Percentiles rank a stretch among this genome's conserved stretches.
These are phyloP conservation scores for Ceratoteleas bidentatus DNA, from an alignment of 1,140 invertebrate genomes.

Conservation along the genomic window DNA sequence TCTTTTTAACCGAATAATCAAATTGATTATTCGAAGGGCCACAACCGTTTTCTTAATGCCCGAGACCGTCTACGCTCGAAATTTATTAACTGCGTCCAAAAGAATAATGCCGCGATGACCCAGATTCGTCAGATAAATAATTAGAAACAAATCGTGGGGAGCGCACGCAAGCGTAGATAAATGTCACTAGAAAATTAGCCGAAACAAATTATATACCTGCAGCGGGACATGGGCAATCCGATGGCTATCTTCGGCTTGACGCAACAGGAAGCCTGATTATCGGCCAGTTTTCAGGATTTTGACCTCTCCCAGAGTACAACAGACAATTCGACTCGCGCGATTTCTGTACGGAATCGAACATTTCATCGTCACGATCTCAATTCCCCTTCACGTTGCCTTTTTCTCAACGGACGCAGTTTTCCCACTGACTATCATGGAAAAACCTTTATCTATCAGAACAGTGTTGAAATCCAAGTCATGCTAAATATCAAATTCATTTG, in stretches of 20 bases:
- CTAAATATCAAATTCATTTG: too few relatives aligned
- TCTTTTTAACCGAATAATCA: conserved; percentile 16
- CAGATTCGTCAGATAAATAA: conserved; percentile 11
- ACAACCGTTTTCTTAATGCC: background rate
- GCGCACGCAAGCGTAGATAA: conserved; percentile 17
- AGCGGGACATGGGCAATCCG: background rate
- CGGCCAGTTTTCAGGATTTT: conserved; percentile 40
- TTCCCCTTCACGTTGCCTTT: conserved; percentile 30
- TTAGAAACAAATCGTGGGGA: conserved; percentile 16
- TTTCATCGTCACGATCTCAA: conserved; percentile 36
- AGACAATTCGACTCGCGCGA: conserved; percentile 24
- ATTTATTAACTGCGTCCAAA: conserved; percentile 7
- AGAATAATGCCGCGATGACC: conserved; percentile 5
- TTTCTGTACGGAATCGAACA: conserved; percentile 25
- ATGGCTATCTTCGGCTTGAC: conserved; percentile 28
- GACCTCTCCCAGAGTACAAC: conserved; percentile 31
- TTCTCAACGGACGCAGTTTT: conserved; percentile 15
- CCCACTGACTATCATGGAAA: conserved; percentile 3
- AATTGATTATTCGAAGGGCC: conserved; percentile 5
- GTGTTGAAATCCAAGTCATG: too few relatives aligned
- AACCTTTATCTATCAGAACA: background rate
- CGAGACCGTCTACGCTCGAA: background rate
- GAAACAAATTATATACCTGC: conserved; percentile 4
- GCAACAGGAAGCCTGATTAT: conserved; percentile 21
- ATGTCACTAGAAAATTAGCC: conserved; percentile 20